Base-by-base conservation (phyloP, 1,140 invertebrate species). In the Sweltsa coloradensis region DNA sequence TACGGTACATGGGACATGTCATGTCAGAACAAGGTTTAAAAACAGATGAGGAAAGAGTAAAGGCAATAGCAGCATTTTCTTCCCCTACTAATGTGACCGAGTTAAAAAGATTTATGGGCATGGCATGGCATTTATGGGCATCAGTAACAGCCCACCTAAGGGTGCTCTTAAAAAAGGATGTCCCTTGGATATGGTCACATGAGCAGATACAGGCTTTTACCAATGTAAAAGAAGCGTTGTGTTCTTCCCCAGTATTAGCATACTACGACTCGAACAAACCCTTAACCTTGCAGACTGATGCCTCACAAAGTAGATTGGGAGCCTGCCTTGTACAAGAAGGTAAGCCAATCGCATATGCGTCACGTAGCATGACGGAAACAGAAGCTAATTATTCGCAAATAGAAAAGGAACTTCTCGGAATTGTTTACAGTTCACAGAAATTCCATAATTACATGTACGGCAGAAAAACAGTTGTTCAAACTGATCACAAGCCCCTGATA, bases 341-440 rank as follows among this genome's bases (percentile, higher is more conserved):
- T 25, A 47, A 55, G 26, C 64, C 60, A 16, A 53, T 72, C 11
- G 55, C 59, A 9, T 70, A 62, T 59, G 51, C 51, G 16, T 60
- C 59, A 2, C 27, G 54, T 2, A 51, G 45, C 23, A 34, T 63
- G 1, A 57, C 47, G 5, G 40, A 51, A 14, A 37, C 51, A 13
- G 55, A 62, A 51, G 47, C 49, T 27, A 46, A 52, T n/a, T 60
- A 60, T 44, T 47, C 57, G 2, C 34, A 45, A 23, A 57, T 56
- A 14, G 54, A 56, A 41, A 50, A 44, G 45, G 54, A 60, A 51
- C 24, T 51, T 44, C 47, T 51, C 23, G 51, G 34, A 13, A 54
- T 63, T 16, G 27, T 55, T 25, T 59, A 43, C 49, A 50, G 52
- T n/a, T 47, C 39, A 22, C 45, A 55, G 47, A 53, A 46, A 9